A percentile compares a stretch with the other conserved stretches of the same genome.
Conservation (phyloP, 2,797 vertebrate genomes). For the Cichlasoma orientale region DNA sequence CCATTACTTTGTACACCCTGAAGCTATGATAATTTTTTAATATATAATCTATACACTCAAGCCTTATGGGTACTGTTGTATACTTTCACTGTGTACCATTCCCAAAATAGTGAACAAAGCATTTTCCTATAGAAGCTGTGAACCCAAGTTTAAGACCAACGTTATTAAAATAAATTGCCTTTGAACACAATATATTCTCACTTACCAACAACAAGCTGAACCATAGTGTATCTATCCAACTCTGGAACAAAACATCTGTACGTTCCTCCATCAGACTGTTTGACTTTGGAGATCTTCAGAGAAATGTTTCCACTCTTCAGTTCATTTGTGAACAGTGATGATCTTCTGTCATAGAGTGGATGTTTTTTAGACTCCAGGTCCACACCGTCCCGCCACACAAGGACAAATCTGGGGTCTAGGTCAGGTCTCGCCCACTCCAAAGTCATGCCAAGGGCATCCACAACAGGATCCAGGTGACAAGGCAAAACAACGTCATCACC, state of each 20-base stretch:
- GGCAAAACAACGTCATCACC: fast-evolving
- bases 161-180: background rate
- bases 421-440: background rate
- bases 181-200: fast-evolving
- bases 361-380: background rate
- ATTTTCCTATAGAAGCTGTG: fast-evolving
- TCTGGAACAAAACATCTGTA: background rate
- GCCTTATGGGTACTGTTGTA: too few relatives aligned
- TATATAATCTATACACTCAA: too few relatives aligned
- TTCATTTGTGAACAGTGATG: fast-evolving
- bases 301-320: background rate
- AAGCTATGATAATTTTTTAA: too few relatives aligned
- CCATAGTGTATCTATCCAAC: background rate
- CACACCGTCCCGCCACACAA: fast-evolving
- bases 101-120: too few relatives aligned
- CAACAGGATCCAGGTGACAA: background rate
- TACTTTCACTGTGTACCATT: too few relatives aligned
- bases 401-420: background rate
- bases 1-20: too few relatives aligned
- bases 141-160: fast-evolving
- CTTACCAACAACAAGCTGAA: background rate
- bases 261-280: fast-evolving
- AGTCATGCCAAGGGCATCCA: fast-evolving
- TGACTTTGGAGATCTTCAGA: background rate
- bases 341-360: fast-evolving